A percentile compares a stretch with the other conserved stretches of the same genome.
Evolutionary conservation across 2,888 invertebrate genomes (phyloP).

Genomic region (Eupithecia dodoneata): DNA sequence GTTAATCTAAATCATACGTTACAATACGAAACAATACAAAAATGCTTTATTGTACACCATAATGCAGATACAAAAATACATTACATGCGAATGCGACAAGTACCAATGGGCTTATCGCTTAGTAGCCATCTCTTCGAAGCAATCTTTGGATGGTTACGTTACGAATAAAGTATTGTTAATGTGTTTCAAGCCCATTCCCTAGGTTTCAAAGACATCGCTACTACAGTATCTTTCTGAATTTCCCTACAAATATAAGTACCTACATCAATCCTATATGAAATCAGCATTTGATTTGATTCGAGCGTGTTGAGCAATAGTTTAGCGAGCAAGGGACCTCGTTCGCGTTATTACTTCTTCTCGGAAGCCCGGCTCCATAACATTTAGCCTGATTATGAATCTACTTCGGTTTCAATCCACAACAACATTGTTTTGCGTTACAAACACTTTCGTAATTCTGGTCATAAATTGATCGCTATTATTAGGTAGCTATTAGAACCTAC

Average conservation of each 20-base stretch:
- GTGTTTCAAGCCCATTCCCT: too few relatives aligned
- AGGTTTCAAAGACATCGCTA: neutral
- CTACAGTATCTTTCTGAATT: neutral
- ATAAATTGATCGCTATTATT: neutral
- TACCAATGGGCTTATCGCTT: too few relatives aligned
- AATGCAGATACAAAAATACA: too few relatives aligned
- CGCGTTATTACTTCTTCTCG: constrained; percentile 30
- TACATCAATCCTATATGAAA: constrained; percentile 4
- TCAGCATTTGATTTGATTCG: constrained; percentile 5
- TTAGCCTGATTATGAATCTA: constrained; percentile 36
- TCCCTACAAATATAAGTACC: neutral
- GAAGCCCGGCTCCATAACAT: constrained; percentile 37
- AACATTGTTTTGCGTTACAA: constrained; percentile 22
- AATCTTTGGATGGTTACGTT: too few relatives aligned
- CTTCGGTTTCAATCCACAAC: constrained; percentile 25
- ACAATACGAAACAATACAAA: too few relatives aligned
- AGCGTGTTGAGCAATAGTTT: constrained; percentile 23
- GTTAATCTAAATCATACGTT: too few relatives aligned
- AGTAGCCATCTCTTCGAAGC: too few relatives aligned
- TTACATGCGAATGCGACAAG: too few relatives aligned
- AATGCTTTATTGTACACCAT: too few relatives aligned
- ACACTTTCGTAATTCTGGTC: constrained; percentile 10
- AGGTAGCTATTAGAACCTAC: neutral
- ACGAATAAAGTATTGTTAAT: neutral
- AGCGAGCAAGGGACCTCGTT: constrained; percentile 4